A percentile compares a stretch with the other conserved stretches of the same genome.
Evolutionary conservation across 2,888 invertebrate genomes (phyloP).

Genomic region (Pyrocoelia pectoralis): DNA sequence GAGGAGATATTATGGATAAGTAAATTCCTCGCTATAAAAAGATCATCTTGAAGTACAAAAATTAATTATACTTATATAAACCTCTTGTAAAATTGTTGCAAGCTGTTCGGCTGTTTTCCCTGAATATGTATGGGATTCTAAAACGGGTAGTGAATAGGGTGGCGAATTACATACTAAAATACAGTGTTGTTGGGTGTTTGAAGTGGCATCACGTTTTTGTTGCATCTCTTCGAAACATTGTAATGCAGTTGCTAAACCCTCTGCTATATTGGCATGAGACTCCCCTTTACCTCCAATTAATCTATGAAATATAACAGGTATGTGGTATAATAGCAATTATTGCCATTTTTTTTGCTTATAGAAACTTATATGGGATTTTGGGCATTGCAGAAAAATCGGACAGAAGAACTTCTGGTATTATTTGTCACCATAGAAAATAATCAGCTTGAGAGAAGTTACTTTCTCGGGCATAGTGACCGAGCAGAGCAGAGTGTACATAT

Average conservation of each 20-base stretch:
- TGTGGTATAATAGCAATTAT: slow-evolving; percentile 10
- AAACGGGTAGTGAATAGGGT: slow-evolving; percentile 87
- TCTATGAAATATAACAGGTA: too few species aligned
- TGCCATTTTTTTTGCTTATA: too few species aligned
- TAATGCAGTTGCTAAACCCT: slow-evolving; percentile 87
- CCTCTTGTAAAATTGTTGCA: slow-evolving; percentile 79
- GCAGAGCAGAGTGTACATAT: too few species aligned
- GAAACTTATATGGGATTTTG: too few species aligned
- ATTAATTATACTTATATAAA: slow-evolving; percentile 48
- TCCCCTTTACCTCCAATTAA: slow-evolving; percentile 91
- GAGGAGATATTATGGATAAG: slow-evolving; percentile 87
- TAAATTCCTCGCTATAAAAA: slow-evolving; percentile 76
- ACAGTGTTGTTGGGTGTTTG: slow-evolving; percentile 73
- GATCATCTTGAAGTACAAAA: neutral
- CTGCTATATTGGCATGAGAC: slow-evolving; percentile 86
- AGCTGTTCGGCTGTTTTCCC: slow-evolving; percentile 87
- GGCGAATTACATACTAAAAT: slow-evolving; percentile 90
- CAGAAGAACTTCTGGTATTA: too few species aligned
- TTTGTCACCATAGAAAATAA: too few species aligned
- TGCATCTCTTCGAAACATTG: slow-evolving; percentile 90
- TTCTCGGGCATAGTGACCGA: too few species aligned
- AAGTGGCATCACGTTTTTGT: slow-evolving; percentile 62
- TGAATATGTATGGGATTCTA: slow-evolving; percentile 74
- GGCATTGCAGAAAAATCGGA: too few species aligned
- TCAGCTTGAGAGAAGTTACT: too few species aligned